Percentiles rank a stretch among this genome's conserved stretches.
Conservation (phyloP, 2,113 vertebrate genomes). For the Proteles cristata region DNA sequence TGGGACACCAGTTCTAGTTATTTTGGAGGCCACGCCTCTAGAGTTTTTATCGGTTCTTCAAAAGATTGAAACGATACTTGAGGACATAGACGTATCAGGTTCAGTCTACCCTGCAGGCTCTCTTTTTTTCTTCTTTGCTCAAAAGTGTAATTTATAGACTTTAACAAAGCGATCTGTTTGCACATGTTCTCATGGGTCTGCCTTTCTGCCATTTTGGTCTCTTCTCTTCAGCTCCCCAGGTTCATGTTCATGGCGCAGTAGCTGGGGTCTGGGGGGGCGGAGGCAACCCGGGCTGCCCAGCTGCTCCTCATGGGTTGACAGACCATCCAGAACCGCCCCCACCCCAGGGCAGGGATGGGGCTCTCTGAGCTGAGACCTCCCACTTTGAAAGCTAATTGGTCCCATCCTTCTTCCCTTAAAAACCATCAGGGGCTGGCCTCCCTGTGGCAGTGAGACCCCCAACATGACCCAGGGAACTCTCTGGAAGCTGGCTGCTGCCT, state of each 20-base stretch:
- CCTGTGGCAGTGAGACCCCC: neutral
- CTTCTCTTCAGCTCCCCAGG: neutral
- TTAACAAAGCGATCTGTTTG: neutral
- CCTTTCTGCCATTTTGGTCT: neutral
- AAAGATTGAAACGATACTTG: neutral
- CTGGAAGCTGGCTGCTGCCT: too few species aligned
- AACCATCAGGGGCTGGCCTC: neutral
- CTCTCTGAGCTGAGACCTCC: neutral
- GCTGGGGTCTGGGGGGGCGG: too few species aligned
- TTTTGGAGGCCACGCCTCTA: neutral
- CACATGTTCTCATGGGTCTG: neutral
- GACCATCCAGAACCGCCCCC: too few species aligned
- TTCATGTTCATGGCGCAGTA: rapidly evolving
- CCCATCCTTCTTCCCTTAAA: neutral
- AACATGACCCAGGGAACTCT: neutral
- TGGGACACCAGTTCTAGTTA: neutral
- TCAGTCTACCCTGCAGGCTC: neutral
- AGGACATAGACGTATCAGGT: neutral
- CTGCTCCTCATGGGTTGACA: neutral
- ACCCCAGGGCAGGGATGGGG: neutral
- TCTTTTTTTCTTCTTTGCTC: neutral
- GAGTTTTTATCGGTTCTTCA: neutral
- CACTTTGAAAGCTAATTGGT: neutral
- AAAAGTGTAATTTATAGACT: neutral
- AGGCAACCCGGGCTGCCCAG: neutral